phyloP scores from a whole-genome alignment of 2,113 vertebrate genomes.

The Raja brachyura region DNA sequence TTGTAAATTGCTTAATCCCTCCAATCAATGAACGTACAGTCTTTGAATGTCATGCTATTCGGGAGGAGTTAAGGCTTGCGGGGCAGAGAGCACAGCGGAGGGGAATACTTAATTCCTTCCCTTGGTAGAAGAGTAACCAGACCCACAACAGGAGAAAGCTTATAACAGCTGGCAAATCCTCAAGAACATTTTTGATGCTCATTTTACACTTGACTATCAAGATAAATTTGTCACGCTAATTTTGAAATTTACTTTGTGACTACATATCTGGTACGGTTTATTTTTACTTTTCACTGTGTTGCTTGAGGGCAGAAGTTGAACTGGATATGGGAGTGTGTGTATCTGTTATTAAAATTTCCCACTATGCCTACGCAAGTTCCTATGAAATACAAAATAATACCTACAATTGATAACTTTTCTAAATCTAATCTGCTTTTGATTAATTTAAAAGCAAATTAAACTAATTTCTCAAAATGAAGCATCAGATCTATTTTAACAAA shows the following conservation, averaged over 20 bases:
- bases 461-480: not conserved
- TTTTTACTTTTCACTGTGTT: constrained; percentile 31
- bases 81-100: no score
- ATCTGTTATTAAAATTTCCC: not conserved
- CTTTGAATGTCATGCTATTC: not conserved
- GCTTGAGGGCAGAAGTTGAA: constrained; percentile 5
- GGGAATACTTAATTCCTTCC: not conserved
- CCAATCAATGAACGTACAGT: not conserved
- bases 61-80: not conserved
- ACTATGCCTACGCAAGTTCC: not conserved
- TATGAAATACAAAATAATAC: not conserved
- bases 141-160: not conserved
- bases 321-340: not conserved
- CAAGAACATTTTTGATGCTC: constrained; percentile 35
- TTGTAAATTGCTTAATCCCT: not conserved
- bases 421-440: not conserved
- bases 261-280: constrained; percentile 12
- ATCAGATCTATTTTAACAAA: not conserved
- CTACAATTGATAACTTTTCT: not conserved
- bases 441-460: not conserved
- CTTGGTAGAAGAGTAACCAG: not conserved
- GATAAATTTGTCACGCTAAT: constrained; percentile 37
- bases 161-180: constrained; percentile 22
- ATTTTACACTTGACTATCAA: constrained; percentile 36
- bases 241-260: constrained; percentile 34